Conservation (phyloP, 2,113 vertebrate species). For the Hirundichthys speculiger region DNA sequence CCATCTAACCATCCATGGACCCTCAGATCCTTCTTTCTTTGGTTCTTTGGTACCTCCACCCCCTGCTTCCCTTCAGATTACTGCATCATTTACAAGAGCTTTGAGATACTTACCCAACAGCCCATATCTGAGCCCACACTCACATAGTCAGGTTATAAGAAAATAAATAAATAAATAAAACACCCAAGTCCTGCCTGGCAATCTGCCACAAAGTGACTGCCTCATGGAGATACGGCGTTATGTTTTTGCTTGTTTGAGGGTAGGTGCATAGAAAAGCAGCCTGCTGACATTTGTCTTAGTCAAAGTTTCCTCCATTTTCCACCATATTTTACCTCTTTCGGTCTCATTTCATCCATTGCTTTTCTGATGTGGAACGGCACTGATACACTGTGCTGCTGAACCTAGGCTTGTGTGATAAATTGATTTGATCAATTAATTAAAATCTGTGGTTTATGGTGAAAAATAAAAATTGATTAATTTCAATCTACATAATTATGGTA, state of each 20-base stretch:
- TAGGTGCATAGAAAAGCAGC: conserved; percentile 14
- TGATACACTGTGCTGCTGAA: conserved; percentile 40
- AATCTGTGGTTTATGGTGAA: too few relatives aligned
- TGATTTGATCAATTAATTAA: too few relatives aligned
- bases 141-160: conserved; percentile 44
- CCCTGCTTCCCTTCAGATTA: conserved; percentile 63
- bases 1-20: too few relatives aligned
- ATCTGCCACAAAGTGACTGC: conserved; percentile 51
- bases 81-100: conserved; percentile 76
- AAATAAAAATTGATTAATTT: too few relatives aligned
- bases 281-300: conserved; percentile 18
- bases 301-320: conserved; percentile 20
- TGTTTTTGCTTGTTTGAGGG: conserved; percentile 29
- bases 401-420: too few relatives aligned
- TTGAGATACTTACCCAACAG: conserved; percentile 73
- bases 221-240: conserved; percentile 16
- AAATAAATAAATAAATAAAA: conserved; percentile 65
- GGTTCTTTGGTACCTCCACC: conserved; percentile 3
- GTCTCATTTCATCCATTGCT: conserved; percentile 33
- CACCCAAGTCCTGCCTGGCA: conserved; percentile 69
- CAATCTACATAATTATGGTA: too few relatives aligned
- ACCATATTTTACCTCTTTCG: conserved; percentile 15
- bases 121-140: conserved; percentile 69
- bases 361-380: conserved; percentile 39
- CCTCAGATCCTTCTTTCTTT: conserved; percentile 11